Conservation (phyloP, 2,113 vertebrate species). For the Cinclus cinclus region DNA sequence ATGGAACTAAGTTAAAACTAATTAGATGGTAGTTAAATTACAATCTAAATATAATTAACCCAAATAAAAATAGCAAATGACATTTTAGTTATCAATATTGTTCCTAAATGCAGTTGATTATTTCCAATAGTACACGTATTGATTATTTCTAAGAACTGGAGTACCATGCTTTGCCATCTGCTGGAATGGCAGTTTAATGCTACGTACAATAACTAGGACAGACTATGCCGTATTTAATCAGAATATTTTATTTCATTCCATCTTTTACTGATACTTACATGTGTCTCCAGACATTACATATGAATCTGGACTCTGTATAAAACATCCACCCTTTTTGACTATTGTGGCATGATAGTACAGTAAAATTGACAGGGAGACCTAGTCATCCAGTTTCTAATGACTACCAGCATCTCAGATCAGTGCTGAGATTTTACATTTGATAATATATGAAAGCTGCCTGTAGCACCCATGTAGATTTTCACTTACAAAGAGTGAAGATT, state of each 20-base stretch:
- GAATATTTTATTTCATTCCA: neutral
- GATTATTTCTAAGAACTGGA: slow-evolving; percentile 85
- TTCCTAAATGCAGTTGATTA: slow-evolving; percentile 86
- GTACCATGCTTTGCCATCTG: slow-evolving; percentile 81
- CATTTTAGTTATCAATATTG: slow-evolving; percentile 84
- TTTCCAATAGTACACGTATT: slow-evolving; percentile 75
- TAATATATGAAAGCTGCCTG: neutral
- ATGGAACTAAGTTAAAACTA: slow-evolving; percentile 84
- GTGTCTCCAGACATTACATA: neutral
- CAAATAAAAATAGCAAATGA: slow-evolving; percentile 86
- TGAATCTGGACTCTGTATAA: neutral
- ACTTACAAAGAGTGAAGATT: neutral
- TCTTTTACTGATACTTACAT: neutral
- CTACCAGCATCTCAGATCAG: neutral
- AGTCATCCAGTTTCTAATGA: neutral
- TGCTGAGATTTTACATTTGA: neutral
- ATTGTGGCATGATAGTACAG: neutral
- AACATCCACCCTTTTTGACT: neutral
- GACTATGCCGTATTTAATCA: neutral
- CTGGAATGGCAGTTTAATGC: slow-evolving; percentile 82
- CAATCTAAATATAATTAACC: slow-evolving; percentile 87
- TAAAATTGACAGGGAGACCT: neutral
- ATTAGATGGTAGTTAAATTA: slow-evolving; percentile 89
- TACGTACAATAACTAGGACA: neutral
- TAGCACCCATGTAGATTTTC: neutral